Evolutionary conservation across 2,888 invertebrate genomes (phyloP).

Genomic region (Pocota personata): DNA sequence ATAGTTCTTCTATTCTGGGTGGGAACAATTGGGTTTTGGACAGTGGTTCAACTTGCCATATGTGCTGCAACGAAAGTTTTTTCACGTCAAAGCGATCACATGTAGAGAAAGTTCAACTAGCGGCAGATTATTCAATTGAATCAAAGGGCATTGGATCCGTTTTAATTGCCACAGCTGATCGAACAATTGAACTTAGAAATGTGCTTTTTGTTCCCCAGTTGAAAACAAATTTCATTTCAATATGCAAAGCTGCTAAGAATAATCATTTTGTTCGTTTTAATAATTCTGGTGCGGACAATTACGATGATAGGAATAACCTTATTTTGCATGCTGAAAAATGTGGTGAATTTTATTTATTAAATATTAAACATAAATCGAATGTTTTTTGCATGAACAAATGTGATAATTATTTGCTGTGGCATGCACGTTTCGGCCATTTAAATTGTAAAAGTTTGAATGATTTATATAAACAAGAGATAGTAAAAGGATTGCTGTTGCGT

Average conservation of each 20-base stretch:
- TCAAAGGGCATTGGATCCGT: neutral
- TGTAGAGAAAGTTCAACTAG: too few relatives aligned
- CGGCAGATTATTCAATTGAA: neutral
- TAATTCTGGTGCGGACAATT: too few relatives aligned
- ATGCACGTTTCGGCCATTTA: conserved; percentile 12
- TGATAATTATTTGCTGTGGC: neutral
- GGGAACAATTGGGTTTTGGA: conserved; percentile 16
- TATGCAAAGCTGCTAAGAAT: too few relatives aligned
- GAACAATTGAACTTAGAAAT: too few relatives aligned
- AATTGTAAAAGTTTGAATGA: conserved; percentile 13
- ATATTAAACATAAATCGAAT: too few relatives aligned
- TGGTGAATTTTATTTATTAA: too few relatives aligned
- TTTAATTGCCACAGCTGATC: neutral
- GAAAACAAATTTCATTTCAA: too few relatives aligned
- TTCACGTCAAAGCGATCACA: neutral
- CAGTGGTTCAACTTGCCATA: neutral
- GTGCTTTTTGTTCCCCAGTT: too few relatives aligned
- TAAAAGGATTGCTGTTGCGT: neutral
- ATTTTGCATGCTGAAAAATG: conserved; percentile 5
- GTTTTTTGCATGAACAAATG: too few relatives aligned
- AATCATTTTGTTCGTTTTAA: too few relatives aligned
- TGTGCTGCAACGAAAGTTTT: neutral
- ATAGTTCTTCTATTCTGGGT: conserved; percentile 1
- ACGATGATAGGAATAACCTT: neutral
- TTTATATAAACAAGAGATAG: conserved; percentile 20